Base-by-base conservation (phyloP, 23 tunicate genomes). In the Halocynthia roretzi region DNA sequence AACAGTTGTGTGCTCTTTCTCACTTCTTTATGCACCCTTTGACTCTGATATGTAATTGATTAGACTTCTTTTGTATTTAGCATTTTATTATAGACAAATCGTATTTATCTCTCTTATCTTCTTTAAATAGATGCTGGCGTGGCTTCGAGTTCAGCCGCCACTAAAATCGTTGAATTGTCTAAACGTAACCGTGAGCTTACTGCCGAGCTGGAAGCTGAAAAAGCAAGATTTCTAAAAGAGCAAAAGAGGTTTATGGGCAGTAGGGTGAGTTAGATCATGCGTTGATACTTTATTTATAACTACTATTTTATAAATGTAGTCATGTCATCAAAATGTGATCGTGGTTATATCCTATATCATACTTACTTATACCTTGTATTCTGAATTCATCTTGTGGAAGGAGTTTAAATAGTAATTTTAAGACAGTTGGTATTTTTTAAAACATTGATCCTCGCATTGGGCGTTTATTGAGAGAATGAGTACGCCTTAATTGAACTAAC, bases 141-240 rank as follows among this genome's bases (percentile, higher is more conserved):
- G 6, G 85, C 82, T 52, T 80, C 84, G 61, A 87, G 80, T 50
- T 60, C 98, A 14, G 98, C 92, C 50, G 83, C 98, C 6, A 82
- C 81, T 14, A 92, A 92, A 75, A 92, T 92, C 66, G 98, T 92
- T 68, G 98, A 92, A 5, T 63, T 92, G 73, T 92, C 98, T 6
- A 92, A 92, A 79, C 82, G 84, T 74, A 92, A 86, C 56, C 62
- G 98, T 18, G 98, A 92, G 17, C 61, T 92, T 10, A 86, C 87
- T 15, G 77, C 92, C 9, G 80, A 77, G 75, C 75, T 86, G 84
- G 98, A 92, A 74, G 62, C 86, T 48, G 98, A 92, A 75, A 92
- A 80, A 61, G 62, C 92, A 14, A 92, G 83, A 78, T 56, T 58
- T 60, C 49, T 86, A 49, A 78, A 90, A 10, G 55, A 82, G 50